Base-by-base conservation (phyloP, 1,140 invertebrate genomes). In the Archegozetes longisetosus region DNA sequence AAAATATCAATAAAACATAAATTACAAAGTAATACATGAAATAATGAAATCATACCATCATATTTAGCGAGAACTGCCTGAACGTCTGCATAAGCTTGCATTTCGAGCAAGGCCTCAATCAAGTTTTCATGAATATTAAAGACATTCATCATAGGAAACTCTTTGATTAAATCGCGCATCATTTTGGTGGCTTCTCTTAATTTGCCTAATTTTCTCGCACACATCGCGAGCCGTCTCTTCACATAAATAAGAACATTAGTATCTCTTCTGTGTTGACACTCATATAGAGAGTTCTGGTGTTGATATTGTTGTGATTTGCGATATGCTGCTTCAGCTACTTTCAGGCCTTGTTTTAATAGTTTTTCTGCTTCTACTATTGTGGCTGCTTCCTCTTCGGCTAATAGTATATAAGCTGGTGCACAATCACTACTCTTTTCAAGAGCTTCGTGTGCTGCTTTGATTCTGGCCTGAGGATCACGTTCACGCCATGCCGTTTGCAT, bases 401-500 rank as follows among this genome's bases (percentile, higher is more conserved):
- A 75, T 55, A 98, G 75, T 69, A 98, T 92, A 68, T 94, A 85
- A 25, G 94, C 94, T 26, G 93, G 85, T 0, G 90, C 89, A 77
- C 93, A 77, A 70, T 97, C 92, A 0, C 86, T 75, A 73, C 94
- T 95, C 60, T 82, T 83, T 68, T 89, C 86, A 14, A 97, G 73
- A 1, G 93, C 92, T 69, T 82, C 86, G 67, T 90, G 84, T 0
- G 93, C 93, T 24, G 87, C 85, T 74, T 91, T 89, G 49, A 97
- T 89, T 59, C 94, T 76, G 4, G 88, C 84, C 63, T 84, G 79
- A 0, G 90, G 89, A 77, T 94, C 94, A 27, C 92, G 76, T 77
- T 97, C 93, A 65, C 94, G 76, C 92, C 93, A 98, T 17, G 93
- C 94, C 56, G 88, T 90, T 72, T 91, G 88, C 92, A 98, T 96